A percentile compares a stretch with the other conserved stretches of the same genome.
Conservation (phyloP, 64 coral and sea anemone genomes). For the Montipora sp. region DNA sequence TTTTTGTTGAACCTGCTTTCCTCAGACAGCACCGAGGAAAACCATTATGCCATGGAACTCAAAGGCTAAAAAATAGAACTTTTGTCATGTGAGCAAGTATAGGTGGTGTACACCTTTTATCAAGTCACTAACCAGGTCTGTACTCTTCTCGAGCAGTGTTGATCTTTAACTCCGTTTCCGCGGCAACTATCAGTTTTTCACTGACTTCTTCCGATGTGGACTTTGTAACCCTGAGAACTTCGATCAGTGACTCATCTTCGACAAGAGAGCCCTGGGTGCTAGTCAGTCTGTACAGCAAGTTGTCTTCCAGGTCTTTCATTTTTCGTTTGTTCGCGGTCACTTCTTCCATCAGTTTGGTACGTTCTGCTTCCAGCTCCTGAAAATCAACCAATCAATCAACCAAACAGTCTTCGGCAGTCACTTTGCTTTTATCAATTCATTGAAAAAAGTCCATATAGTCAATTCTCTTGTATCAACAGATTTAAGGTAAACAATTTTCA, state of each 20-base stretch:
- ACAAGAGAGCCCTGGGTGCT: slow-evolving; percentile 98
- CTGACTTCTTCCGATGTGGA: slow-evolving; percentile 98
- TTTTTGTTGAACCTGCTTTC: too few species aligned
- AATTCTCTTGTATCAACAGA: too few species aligned
- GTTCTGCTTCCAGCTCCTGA: slow-evolving; percentile 95
- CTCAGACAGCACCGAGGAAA: too few species aligned
- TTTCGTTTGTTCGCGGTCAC: slow-evolving; percentile 98
- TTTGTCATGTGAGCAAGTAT: neutral
- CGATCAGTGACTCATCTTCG: slow-evolving; percentile 96
- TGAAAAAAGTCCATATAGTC: too few species aligned
- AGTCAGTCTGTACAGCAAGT: slow-evolving; percentile 92
- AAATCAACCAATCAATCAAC: neutral
- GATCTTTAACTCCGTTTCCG: slow-evolving; percentile 97
- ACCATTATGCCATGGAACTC: too few species aligned
- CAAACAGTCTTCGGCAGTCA: too few species aligned
- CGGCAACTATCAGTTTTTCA: slow-evolving; percentile 94
- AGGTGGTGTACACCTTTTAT: neutral
- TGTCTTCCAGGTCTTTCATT: slow-evolving; percentile 99
- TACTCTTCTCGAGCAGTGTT: slow-evolving; percentile 97
- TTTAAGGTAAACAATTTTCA: too few species aligned
- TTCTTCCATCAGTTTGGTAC: slow-evolving; percentile 98
- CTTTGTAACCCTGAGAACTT: slow-evolving; percentile 91
- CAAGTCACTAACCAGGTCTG: slow-evolving; percentile 72
- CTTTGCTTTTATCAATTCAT: too few species aligned
- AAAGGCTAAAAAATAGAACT: too few species aligned